These are phyloP conservation scores for Metallyticus violacea DNA, from an alignment of 2,888 invertebrate species.

Conservation along the genomic window DNA sequence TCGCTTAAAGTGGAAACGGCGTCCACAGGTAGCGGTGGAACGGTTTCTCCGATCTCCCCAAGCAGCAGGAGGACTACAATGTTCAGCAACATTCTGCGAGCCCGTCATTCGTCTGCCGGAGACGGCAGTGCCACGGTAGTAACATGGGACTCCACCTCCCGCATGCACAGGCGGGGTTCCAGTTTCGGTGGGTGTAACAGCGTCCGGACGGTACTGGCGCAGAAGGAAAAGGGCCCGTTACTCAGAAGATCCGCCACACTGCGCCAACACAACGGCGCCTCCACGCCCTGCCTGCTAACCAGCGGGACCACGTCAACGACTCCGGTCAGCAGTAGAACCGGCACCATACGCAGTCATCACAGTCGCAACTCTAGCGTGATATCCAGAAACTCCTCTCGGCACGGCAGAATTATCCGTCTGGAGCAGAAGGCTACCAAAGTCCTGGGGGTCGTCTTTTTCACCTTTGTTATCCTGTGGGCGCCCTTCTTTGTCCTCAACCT, in stretches of 20 bases:
- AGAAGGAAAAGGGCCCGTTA: neutral
- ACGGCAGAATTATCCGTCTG: slow-evolving; percentile 78
- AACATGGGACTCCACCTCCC: slow-evolving; percentile 61
- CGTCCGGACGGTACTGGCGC: slow-evolving; percentile 57
- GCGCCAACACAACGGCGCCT: slow-evolving; percentile 54
- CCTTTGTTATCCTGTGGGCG: slow-evolving; percentile 93
- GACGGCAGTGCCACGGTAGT: slow-evolving; percentile 45
- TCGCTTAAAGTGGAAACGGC: neutral
- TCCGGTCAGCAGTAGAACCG: slow-evolving; percentile 42
- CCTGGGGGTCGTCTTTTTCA: slow-evolving; percentile 89
- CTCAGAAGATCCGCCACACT: slow-evolving; percentile 61
- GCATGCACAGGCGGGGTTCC: slow-evolving; percentile 53
- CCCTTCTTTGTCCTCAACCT: slow-evolving; percentile 91
- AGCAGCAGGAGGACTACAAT: neutral
- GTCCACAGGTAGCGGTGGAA: neutral
- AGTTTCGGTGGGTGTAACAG: slow-evolving; percentile 58
- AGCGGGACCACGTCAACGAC: slow-evolving; percentile 15
- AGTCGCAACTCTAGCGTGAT: slow-evolving; percentile 78
- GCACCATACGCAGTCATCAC: slow-evolving; percentile 66
- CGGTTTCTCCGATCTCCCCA: neutral
- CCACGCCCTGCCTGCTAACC: slow-evolving; percentile 54
- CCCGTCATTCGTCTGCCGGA: neutral
- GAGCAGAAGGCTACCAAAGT: slow-evolving; percentile 98
- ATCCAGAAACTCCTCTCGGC: slow-evolving; percentile 70
- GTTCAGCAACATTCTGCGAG: neutral